A percentile compares a stretch with the other conserved stretches of the same genome.
These are phyloP conservation scores for Nerophis lumbriciformis DNA, from an alignment of 2,113 vertebrate species.

Conservation along the genomic window DNA sequence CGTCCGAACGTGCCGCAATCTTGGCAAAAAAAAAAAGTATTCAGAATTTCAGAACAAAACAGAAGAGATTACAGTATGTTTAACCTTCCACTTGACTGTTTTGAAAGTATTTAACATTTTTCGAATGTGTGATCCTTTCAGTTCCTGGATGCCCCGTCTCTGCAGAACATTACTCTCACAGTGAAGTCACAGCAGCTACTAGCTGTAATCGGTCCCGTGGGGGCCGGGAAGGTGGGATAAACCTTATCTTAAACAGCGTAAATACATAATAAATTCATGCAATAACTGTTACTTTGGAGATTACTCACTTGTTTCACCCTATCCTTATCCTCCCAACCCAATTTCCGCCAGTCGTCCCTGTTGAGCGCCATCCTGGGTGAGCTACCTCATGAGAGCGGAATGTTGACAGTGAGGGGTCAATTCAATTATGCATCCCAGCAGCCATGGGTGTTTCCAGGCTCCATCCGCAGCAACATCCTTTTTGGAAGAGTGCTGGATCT, in stretches of 20 bases:
- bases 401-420: conserved; percentile 72
- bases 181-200: conserved; percentile 76
- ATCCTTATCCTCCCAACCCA: neutral
- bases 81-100: too few relatives aligned
- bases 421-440: conserved; percentile 87
- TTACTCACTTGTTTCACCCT: neutral
- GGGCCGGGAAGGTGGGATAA: conserved; percentile 81
- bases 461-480: conserved; percentile 86
- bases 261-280: neutral
- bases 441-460: conserved; percentile 91
- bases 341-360: conserved; percentile 76
- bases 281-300: neutral
- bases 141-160: conserved; percentile 75
- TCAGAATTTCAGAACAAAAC: too few relatives aligned
- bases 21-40: too few relatives aligned
- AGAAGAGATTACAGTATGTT: too few relatives aligned
- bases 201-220: conserved; percentile 86
- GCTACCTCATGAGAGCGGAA: conserved; percentile 71
- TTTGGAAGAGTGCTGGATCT: conserved; percentile 82
- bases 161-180: conserved; percentile 76
- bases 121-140: conserved; percentile 30
- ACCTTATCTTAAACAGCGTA: too few relatives aligned
- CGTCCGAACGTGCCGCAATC: too few relatives aligned
- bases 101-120: too few relatives aligned
- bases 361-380: conserved; percentile 84